Evolutionary conservation across 1,140 invertebrate genomes (phyloP).

Genomic region (Oreohelix idahoensis): DNA sequence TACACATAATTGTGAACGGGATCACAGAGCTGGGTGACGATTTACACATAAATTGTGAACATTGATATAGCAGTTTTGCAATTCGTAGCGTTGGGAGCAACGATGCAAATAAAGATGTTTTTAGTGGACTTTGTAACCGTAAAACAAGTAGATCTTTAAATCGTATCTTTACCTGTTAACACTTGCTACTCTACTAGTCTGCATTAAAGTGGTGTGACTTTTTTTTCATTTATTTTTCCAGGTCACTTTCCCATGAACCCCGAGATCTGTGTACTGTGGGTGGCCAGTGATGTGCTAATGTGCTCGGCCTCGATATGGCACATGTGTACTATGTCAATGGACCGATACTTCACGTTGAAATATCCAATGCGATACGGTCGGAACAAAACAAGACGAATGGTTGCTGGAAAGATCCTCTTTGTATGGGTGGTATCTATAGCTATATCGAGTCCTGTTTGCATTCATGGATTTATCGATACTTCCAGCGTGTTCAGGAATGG

Average conservation of each 20-base stretch:
- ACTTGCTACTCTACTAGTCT: too few species aligned
- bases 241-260: slow-evolving; percentile 92
- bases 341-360: slow-evolving; percentile 77
- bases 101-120: too few species aligned
- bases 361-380: slow-evolving; percentile 81
- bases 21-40: too few species aligned
- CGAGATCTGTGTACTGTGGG: slow-evolving; percentile 92
- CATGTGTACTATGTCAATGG: slow-evolving; percentile 96
- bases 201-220: too few species aligned
- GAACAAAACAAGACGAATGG: slow-evolving; percentile 88
- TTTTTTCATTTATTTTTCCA: slow-evolving; percentile 73
- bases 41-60: too few species aligned
- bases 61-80: too few species aligned
- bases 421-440: slow-evolving; percentile 91
- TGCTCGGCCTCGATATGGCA: slow-evolving; percentile 96
- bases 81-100: too few species aligned
- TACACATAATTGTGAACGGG: too few species aligned
- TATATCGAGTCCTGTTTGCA: slow-evolving; percentile 88
- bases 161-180: too few species aligned
- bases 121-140: too few species aligned
- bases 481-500: slow-evolving; percentile 70
- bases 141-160: too few species aligned
- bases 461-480: slow-evolving; percentile 83
- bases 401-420: slow-evolving; percentile 89
- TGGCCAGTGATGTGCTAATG: slow-evolving; percentile 93